These are phyloP conservation scores for Archivesica marissinica DNA, from an alignment of 1,140 invertebrate genomes.

Conservation along the genomic window DNA sequence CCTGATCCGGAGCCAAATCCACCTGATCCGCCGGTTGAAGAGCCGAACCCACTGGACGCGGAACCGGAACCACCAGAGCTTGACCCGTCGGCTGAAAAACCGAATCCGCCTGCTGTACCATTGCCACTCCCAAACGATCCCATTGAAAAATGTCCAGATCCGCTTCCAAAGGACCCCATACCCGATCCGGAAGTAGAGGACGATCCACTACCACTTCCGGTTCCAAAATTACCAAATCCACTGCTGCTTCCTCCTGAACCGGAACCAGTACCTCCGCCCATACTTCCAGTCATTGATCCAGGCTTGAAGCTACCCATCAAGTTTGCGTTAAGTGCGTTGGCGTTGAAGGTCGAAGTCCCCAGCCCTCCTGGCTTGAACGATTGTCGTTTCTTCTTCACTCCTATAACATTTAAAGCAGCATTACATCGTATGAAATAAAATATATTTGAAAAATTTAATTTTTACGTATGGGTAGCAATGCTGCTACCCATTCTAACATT, in stretches of 20 bases:
- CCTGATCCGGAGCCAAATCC: neutral
- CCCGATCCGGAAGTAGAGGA: neutral
- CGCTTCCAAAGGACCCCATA: neutral
- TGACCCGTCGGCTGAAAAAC: neutral
- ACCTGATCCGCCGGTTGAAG: neutral
- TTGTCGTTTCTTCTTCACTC: slow-evolving; percentile 18
- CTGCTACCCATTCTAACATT: too few relatives aligned
- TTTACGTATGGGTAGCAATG: too few relatives aligned
- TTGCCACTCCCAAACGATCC: neutral
- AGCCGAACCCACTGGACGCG: neutral
- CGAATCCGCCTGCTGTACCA: too few relatives aligned
- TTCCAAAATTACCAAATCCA: slow-evolving; percentile 19
- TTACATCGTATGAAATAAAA: too few relatives aligned
- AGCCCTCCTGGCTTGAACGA: slow-evolving; percentile 21
- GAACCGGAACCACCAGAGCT: neutral
- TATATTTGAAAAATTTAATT: too few relatives aligned
- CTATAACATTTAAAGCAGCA: neutral
- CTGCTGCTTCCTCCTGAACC: neutral
- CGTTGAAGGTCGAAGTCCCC: slow-evolving; percentile 27
- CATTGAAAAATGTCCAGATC: neutral
- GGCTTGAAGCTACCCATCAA: slow-evolving; percentile 41
- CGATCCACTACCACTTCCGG: neutral
- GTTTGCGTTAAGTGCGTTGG: slow-evolving; percentile 23
- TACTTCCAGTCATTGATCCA: slow-evolving; percentile 19
- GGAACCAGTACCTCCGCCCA: neutral